These are phyloP conservation scores for Chloroclysta siterata DNA, from an alignment of 2,888 invertebrate genomes.

Conservation along the genomic window DNA sequence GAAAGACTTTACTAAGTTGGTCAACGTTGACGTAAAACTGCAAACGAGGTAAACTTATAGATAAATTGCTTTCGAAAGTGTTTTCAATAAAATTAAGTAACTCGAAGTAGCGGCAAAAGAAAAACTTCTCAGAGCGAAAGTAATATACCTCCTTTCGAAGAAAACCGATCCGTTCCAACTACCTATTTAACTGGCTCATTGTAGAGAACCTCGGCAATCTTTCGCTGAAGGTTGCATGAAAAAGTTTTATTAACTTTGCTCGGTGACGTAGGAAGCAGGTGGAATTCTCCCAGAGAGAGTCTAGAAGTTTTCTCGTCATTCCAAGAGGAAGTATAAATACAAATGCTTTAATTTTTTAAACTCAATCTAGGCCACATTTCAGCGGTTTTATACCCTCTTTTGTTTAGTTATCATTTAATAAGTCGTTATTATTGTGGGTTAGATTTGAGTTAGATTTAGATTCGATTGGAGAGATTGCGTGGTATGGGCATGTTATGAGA, in stretches of 20 bases:
- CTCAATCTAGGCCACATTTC: too few species aligned
- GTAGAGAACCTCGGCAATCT: conserved; percentile 43
- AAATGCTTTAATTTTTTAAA: not conserved
- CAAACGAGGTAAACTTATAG: not conserved
- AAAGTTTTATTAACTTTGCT: conserved; percentile 70
- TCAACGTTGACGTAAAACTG: not conserved
- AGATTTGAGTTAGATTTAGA: too few species aligned
- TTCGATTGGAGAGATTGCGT: too few species aligned
- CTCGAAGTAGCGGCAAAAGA: not conserved
- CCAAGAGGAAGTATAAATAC: not conserved
- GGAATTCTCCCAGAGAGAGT: conserved; percentile 38
- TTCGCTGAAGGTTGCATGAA: conserved; percentile 59
- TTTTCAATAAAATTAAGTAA: conserved; percentile 2
- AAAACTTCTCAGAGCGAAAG: conserved; percentile 3
- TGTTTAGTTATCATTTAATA: too few species aligned
- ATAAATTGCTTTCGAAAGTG: not conserved
- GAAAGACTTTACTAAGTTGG: not conserved
- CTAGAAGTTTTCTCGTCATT: conserved; percentile 9
- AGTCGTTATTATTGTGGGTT: too few species aligned
- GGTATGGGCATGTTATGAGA: too few species aligned
- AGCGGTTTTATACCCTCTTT: too few species aligned
- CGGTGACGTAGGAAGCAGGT: conserved; percentile 50
- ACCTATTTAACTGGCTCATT: conserved; percentile 45
- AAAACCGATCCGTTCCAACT: conserved; percentile 47
- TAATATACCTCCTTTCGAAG: conserved; percentile 8